Evolutionary conservation across 2,113 vertebrate species (phyloP), one percentile per base, ranked within the genome.

Genomic region (Fulica atra): DNA sequence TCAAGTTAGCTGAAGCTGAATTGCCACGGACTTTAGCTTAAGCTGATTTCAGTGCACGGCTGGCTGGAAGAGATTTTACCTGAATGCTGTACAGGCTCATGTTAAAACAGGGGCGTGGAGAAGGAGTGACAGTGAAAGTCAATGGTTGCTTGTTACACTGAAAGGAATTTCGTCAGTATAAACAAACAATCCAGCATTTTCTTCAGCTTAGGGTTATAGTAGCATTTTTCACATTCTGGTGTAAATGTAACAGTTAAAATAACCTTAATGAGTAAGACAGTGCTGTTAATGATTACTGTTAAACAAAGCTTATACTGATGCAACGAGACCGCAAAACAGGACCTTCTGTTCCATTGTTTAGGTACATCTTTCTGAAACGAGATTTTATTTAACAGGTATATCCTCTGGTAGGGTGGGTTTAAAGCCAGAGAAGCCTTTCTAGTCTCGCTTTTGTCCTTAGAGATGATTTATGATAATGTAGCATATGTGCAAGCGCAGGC

Each of bases 31-130:
- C 77, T 84, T 91, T 25, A 91, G 12, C 60, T 70, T 88, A 86
- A 94, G 38, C 64, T 80, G 71, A 71, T 94, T 95, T 95, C 35
- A 65, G 23, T 71, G 68, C n/a, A 89, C 48, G 78, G 73, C 69
- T 74, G 73, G 87, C 26, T 31, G 74, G 57, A 61, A 86, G 25
- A 85, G 57, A 40, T 88, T 92, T 87, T 70, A 63, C 44, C 28
- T 87, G 33, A 78, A 92, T 13, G 36, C 26, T 63, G 16, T 36
- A 36, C 9, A 66, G 33, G 53, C 46, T 70, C 38, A 91, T 0
- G 0, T 65, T 91, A 42, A 61, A 81, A 89, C 7, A 33, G 36
- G 18, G 25, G 17, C 17, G 66, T 8, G 66, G 53, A n/a, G 94
- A 81, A 88, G 7, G 24, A 56, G 24, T 16, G 17, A 31, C 23